Conservation (phyloP, 2,888 invertebrate species). For the Ornithoptera priamus region DNA sequence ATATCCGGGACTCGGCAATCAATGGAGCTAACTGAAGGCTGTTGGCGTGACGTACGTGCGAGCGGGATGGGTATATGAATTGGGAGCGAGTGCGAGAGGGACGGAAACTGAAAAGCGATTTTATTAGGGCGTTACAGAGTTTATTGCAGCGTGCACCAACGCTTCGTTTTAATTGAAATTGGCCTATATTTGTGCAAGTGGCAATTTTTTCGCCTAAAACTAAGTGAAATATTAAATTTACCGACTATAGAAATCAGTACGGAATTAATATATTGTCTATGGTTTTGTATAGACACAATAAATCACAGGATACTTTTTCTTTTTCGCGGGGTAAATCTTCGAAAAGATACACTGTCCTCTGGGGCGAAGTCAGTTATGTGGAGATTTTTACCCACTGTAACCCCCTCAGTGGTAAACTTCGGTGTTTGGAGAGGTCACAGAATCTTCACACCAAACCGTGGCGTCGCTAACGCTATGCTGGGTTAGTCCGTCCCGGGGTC, state of each 20-base stretch:
- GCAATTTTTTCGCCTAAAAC: conserved; percentile 8
- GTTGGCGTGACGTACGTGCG: conserved; percentile 29
- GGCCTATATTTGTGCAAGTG: conserved; percentile 17
- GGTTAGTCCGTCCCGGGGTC: no score
- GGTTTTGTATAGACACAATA: no score
- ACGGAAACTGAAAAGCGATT: conserved; percentile 14
- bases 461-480: no score
- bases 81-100: conserved; percentile 2
- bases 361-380: no score
- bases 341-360: no score
- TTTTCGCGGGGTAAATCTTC: no score
- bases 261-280: not conserved
- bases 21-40: conserved; percentile 29
- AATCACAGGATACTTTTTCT: no score
- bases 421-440: no score
- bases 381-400: no score
- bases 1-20: conserved; percentile 29
- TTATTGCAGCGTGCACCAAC: conserved; percentile 28
- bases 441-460: no score
- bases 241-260: not conserved
- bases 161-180: conserved; percentile 29
- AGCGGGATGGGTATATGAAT: conserved; percentile 16
- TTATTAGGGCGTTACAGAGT: conserved; percentile 25
- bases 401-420: no score
- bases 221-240: not conserved